A percentile compares a stretch with the other conserved stretches of the same genome.
Evolutionary conservation across 2,797 vertebrate species (phyloP).

Genomic region (Rhinogobio ventralis): DNA sequence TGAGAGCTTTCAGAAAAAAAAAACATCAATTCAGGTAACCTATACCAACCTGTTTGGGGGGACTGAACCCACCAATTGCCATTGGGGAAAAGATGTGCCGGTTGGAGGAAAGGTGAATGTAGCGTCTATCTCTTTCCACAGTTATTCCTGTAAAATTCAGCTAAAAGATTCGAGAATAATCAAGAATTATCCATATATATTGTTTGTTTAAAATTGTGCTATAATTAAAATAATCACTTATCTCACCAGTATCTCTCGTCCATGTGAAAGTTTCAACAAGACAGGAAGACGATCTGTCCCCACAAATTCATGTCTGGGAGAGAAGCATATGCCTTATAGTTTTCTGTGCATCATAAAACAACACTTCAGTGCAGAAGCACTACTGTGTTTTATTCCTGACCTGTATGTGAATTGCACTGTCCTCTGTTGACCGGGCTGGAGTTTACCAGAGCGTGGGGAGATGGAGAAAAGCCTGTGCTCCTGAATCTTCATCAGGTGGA

Average conservation of each 20-base stretch:
- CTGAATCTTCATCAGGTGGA: slow-evolving; percentile 87
- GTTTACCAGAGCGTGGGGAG: slow-evolving; percentile 82
- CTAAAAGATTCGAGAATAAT: slow-evolving; percentile 70
- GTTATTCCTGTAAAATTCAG: slow-evolving; percentile 88
- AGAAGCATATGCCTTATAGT: slow-evolving; percentile 25
- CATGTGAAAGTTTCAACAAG: slow-evolving; percentile 89
- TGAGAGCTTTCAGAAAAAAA: no score
- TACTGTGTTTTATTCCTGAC: slow-evolving; percentile 67
- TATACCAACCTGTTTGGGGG: slow-evolving; percentile 85
- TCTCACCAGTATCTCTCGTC: slow-evolving; percentile 92
- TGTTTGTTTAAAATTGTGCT: background rate
- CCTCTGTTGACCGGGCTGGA: slow-evolving; percentile 84
- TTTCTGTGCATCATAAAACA: background rate
- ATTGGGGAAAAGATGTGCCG: slow-evolving; percentile 84
- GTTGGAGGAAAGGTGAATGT: slow-evolving; percentile 82
- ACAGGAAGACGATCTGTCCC: slow-evolving; percentile 86
- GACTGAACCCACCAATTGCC: slow-evolving; percentile 75
- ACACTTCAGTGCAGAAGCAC: slow-evolving; percentile 14
- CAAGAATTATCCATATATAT: background rate
- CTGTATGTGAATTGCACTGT: slow-evolving; percentile 86
- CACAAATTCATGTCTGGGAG: slow-evolving; percentile 82
- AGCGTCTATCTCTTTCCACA: slow-evolving; percentile 73
- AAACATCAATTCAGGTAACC: background rate
- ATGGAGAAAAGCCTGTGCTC: slow-evolving; percentile 86
- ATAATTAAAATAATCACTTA: background rate